Percentiles rank a stretch among this genome's conserved stretches.
Evolutionary conservation across 2,888 invertebrate species (phyloP).

Genomic region (Drosophila colorata): DNA sequence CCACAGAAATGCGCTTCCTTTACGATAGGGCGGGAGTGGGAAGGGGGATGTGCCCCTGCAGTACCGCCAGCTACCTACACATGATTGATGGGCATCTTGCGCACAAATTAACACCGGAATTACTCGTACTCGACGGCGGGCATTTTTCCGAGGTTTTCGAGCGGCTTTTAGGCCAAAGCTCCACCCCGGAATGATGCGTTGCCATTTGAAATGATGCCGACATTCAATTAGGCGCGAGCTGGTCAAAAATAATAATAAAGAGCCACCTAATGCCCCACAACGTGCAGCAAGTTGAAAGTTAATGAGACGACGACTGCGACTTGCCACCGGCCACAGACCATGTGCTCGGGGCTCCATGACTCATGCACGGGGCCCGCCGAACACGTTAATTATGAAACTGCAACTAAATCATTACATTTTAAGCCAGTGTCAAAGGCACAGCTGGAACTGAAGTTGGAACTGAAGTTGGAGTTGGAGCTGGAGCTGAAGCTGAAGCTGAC

Average conservation of each 20-base stretch:
- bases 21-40: neutral
- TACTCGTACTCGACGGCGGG: constrained; percentile 63
- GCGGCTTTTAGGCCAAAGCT: constrained; percentile 56
- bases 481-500: neutral
- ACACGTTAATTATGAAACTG: constrained; percentile 81
- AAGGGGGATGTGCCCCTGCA: constrained; percentile 1
- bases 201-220: constrained; percentile 74
- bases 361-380: constrained; percentile 39
- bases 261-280: constrained; percentile 60
- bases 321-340: constrained; percentile 45
- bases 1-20: constrained; percentile 64
- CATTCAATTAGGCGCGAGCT: constrained; percentile 71
- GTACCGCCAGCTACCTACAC: constrained; percentile 35
- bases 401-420: constrained; percentile 84
- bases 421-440: constrained; percentile 82
- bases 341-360: constrained; percentile 31
- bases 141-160: neutral
- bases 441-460: constrained; percentile 59
- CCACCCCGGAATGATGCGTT: constrained; percentile 59
- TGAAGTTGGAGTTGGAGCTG: constrained; percentile 4
- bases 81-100: constrained; percentile 81
- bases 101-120: constrained; percentile 83
- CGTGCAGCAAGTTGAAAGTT: constrained; percentile 56
- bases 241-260: constrained; percentile 42
- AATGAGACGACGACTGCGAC: constrained; percentile 73